Percentiles rank a stretch among this genome's conserved stretches.
Evolutionary conservation across 2,797 vertebrate species (phyloP).

Genomic region (Gallinago nigripennis): DNA sequence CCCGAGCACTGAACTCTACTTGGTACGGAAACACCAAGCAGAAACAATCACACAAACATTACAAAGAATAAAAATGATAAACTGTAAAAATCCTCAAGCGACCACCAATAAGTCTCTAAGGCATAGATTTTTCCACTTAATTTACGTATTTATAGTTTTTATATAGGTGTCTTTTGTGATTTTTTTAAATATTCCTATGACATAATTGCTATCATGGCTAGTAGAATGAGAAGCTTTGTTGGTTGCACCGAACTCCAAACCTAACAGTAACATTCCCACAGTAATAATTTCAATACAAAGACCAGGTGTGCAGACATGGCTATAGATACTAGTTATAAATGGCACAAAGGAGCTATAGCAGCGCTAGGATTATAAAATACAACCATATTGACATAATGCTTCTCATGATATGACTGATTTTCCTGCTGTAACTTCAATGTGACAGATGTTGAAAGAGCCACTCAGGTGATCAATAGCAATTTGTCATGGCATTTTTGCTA

Average conservation of each 20-base stretch:
- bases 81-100: neutral
- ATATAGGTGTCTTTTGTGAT: too few species aligned
- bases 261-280: neutral
- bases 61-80: neutral
- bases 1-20: neutral
- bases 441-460: conserved; percentile 21
- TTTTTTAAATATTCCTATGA: neutral
- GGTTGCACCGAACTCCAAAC: neutral
- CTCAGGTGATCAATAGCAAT: conserved; percentile 25
- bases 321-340: rapidly evolving
- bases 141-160: neutral
- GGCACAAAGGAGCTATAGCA: neutral
- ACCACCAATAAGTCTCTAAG: neutral
- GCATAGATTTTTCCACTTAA: neutral
- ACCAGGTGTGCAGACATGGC: rapidly evolving
- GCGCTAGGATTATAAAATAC: neutral
- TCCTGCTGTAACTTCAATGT: neutral
- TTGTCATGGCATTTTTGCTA: conserved; percentile 6
- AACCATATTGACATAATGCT: neutral
- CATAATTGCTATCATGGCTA: neutral
- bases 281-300: neutral
- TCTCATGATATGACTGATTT: neutral
- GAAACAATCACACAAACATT: neutral
- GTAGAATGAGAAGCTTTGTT: neutral
- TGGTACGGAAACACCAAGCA: neutral